A percentile compares a stretch with the other conserved stretches of the same genome.
Conservation (phyloP, 2,888 invertebrate genomes). For the Ischnura elegans region DNA sequence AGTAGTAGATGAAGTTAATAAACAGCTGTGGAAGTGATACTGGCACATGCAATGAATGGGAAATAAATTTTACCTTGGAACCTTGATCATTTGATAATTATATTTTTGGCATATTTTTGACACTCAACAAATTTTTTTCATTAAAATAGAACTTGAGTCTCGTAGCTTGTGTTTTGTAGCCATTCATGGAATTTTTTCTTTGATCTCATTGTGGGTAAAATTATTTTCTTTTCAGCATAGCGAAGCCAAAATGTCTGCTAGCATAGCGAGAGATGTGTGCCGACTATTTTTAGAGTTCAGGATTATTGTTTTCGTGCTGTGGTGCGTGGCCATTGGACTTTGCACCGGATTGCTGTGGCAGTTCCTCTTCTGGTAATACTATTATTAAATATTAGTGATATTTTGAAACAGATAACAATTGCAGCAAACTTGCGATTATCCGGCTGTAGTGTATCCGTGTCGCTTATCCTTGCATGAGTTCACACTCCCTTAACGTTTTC, state of each 20-base stretch:
- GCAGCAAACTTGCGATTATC: too few relatives aligned
- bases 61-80: too few relatives aligned
- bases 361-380: constrained; percentile 88
- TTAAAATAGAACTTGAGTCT: background rate
- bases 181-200: background rate
- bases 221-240: constrained; percentile 74
- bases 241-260: constrained; percentile 83
- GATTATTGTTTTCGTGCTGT: constrained; percentile 87
- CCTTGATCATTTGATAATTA: too few relatives aligned
- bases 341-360: constrained; percentile 93
- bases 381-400: background rate
- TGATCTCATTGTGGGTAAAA: background rate
- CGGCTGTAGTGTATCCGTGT: too few relatives aligned
- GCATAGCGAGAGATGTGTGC: constrained; percentile 85
- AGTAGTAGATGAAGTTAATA: too few relatives aligned
- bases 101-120: too few relatives aligned
- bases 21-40: too few relatives aligned
- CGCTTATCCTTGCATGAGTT: too few relatives aligned
- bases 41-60: too few relatives aligned
- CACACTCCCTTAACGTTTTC: too few relatives aligned
- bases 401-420: too few relatives aligned
- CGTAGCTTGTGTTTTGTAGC: background rate
- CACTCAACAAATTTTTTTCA: too few relatives aligned
- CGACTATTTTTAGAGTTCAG: constrained; percentile 83
- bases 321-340: constrained; percentile 90